These are phyloP conservation scores for Pachycephala philippinensis DNA, from an alignment of 2,113 vertebrate genomes.

Conservation along the genomic window DNA sequence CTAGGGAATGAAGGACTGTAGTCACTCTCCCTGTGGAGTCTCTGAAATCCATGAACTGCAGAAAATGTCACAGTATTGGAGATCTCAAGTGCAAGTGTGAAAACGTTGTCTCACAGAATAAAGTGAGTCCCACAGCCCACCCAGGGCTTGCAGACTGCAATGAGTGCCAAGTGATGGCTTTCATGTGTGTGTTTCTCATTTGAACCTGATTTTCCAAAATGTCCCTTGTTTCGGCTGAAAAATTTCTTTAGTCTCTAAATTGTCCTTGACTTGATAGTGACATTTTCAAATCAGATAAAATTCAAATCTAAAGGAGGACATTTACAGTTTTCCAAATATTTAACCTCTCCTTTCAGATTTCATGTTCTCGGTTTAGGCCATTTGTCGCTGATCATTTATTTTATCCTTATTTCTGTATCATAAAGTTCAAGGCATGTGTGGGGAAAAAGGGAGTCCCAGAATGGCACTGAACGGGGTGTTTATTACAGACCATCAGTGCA, in stretches of 20 bases:
- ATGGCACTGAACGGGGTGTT: constrained; percentile 19
- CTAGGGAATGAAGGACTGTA: background rate
- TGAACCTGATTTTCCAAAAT: background rate
- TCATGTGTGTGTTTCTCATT: background rate
- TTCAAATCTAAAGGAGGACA: constrained; percentile 6
- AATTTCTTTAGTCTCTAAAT: background rate
- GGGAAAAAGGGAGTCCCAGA: constrained; percentile 19
- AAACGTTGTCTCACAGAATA: background rate
- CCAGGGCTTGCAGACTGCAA: background rate
- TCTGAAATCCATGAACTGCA: background rate
- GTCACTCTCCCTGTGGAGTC: background rate
- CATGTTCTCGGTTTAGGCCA: constrained; percentile 11
- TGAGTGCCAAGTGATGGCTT: background rate
- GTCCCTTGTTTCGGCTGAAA: background rate
- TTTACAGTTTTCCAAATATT: constrained; percentile 36
- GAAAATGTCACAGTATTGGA: background rate
- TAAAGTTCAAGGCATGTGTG: constrained; percentile 54
- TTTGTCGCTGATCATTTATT: constrained; percentile 62
- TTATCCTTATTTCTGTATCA: constrained; percentile 63
- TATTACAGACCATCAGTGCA: constrained; percentile 37
- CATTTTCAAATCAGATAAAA: constrained; percentile 20
- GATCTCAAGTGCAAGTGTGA: background rate
- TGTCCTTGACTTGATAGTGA: constrained; percentile 14
- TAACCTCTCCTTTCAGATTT: constrained; percentile 32
- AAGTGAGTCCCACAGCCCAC: background rate